Evolutionary conservation across 2,113 vertebrate genomes (phyloP), one percentile per base, ranked within the genome.

Genomic region (Indicator maculatus): DNA sequence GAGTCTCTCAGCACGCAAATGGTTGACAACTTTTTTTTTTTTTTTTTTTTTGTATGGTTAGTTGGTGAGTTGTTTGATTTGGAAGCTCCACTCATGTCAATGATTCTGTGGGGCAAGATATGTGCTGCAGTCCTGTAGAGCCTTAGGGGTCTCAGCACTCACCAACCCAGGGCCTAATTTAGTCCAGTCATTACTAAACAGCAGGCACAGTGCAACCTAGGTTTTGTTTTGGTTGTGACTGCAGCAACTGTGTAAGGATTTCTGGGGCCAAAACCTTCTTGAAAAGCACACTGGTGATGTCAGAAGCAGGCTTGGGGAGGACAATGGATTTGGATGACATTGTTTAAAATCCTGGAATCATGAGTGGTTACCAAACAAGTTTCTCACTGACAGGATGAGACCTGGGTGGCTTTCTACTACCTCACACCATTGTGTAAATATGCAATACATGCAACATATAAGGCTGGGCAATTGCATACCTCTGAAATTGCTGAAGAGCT

Each of bases 401-500:
- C 27, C 55, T 0, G 1, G 18, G 39, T 15, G 8, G 63, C 60
- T 93, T 85, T 83, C 75, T 91, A 85, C 92, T 77, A 90, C 72
- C 52, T 91, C 56, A 50, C 0, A 0, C 41, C 11, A 10, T 80
- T 76, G 72, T 59, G 75, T n/a, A 94, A 94, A 83, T 66, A 24
- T 4, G n/a, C 0, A 1, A 85, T 89, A n/a, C 41, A 0, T 45
- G 56, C 56, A 38, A 82, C 91, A 78, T 50, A 44, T 59, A 63
- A 65, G 55, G 82, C 71, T 61, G 44, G 47, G 74, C 38, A 31
- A 65, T 69, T 94, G 76, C 2, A 0, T 75, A 44, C 45, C n/a
- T 90, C 84, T 53, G 73, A 72, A 82, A 78, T 86, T 95, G 83
- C 84, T 75, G 77, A 93, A 96, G 82, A 95, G 64, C 80, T 80